These are phyloP conservation scores for Drosophila ercepeae DNA, from an alignment of 1,140 invertebrate species.

Conservation along the genomic window DNA sequence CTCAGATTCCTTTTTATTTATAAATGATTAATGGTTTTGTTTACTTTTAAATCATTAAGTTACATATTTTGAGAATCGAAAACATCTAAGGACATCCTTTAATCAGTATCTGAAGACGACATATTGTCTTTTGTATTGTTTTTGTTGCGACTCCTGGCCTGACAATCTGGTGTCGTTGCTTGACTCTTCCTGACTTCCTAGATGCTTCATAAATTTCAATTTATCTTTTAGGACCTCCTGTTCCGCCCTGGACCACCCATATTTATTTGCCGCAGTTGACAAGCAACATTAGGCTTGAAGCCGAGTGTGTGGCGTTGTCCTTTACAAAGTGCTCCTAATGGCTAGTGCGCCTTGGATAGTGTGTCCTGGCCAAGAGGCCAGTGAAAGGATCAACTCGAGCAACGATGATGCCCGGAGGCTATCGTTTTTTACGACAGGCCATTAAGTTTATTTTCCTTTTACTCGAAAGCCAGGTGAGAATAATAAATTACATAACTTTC, in stretches of 20 bases:
- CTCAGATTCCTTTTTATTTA: neutral
- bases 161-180: slow-evolving; percentile 27
- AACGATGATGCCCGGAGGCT: slow-evolving; percentile 5
- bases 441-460: slow-evolving; percentile 31
- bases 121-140: neutral
- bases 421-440: slow-evolving; percentile 38
- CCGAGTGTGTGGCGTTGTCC: slow-evolving; percentile 9
- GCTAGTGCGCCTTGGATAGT: slow-evolving; percentile 15
- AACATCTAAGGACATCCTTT: neutral
- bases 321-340: slow-evolving; percentile 48
- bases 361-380: slow-evolving; percentile 22
- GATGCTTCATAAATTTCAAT: slow-evolving; percentile 77
- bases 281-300: slow-evolving; percentile 58
- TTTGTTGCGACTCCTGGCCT: slow-evolving; percentile 51
- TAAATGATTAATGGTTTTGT: neutral
- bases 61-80: no score
- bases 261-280: slow-evolving; percentile 78
- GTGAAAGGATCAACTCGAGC: neutral
- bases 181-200: slow-evolving; percentile 53
- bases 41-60: no score
- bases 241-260: slow-evolving; percentile 3
- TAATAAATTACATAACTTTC: neutral
- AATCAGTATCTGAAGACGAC: neutral
- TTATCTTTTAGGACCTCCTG: slow-evolving; percentile 57
- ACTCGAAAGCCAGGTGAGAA: slow-evolving; percentile 23